phyloP scores from a whole-genome alignment of 2,113 vertebrate species.

The Monopterus albus region DNA sequence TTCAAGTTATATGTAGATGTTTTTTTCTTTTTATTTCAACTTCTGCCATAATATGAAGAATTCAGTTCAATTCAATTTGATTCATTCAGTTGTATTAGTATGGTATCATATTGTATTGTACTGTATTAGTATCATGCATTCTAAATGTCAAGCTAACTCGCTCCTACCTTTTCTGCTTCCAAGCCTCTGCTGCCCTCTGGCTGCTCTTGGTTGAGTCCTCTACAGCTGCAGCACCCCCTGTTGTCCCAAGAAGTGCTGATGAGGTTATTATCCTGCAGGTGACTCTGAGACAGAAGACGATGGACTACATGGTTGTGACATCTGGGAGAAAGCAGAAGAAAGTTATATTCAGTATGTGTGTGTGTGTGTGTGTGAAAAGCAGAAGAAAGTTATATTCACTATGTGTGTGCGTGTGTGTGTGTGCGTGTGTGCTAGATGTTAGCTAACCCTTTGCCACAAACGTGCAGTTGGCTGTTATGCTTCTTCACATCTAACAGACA shows the following conservation, averaged over 20 bases:
- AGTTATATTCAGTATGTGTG: neutral
- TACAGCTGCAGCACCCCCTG: constrained; percentile 17
- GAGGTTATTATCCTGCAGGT: neutral
- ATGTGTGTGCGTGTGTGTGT: neutral
- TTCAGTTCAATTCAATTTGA: too few species aligned
- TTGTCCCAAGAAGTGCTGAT: constrained; percentile 1
- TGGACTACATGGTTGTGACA: constrained; percentile 59
- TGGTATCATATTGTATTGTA: too few species aligned
- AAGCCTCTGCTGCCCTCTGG: constrained; percentile 4
- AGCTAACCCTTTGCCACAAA: constrained; percentile 73
- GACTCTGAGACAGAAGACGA: constrained; percentile 31
- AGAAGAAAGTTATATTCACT: neutral
- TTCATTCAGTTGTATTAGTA: too few species aligned
- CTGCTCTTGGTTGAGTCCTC: constrained; percentile 4
- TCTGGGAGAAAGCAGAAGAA: constrained; percentile 36
- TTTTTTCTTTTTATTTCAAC: too few species aligned
- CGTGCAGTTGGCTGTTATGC: constrained; percentile 42
- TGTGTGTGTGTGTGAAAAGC: too few species aligned
- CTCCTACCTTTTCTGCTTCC: constrained; percentile 40
- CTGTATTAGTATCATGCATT: too few species aligned
- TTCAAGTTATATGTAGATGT: too few species aligned
- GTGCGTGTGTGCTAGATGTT: neutral
- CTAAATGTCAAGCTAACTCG: too few species aligned
- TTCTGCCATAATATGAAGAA: too few species aligned
- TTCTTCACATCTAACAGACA: constrained; percentile 68